Percentiles rank a stretch among this genome's conserved stretches.
These are phyloP conservation scores for Loriculus beryllinus DNA, from an alignment of 2,797 vertebrate genomes.

Conservation along the genomic window DNA sequence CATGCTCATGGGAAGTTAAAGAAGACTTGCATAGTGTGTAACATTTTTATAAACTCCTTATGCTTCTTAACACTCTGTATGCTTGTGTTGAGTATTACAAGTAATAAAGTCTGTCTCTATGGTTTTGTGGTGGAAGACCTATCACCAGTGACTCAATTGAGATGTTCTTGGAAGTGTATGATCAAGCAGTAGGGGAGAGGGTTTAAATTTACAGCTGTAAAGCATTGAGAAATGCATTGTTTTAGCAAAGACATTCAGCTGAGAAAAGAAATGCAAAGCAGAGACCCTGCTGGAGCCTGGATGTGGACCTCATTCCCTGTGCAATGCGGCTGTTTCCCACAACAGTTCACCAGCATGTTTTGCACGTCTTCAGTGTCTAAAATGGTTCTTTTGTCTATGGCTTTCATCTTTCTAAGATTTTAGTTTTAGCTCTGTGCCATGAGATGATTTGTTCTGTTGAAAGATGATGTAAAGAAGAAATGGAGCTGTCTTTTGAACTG, in stretches of 20 bases:
- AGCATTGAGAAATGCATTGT: not conserved
- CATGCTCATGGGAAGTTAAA: not conserved
- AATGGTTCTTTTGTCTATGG: not conserved
- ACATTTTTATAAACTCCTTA: not conserved
- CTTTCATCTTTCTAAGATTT: not conserved
- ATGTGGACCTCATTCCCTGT: not conserved
- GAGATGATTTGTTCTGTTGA: not conserved
- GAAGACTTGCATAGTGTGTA: conserved; percentile 1
- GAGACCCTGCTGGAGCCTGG: not conserved
- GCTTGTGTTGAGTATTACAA: not conserved
- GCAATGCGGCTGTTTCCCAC: not conserved
- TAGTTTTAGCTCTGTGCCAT: not conserved
- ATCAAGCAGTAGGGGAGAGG: not conserved
- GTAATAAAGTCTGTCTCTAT: not conserved
- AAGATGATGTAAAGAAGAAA: not conserved
- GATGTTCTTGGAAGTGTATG: not conserved
- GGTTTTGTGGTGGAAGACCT: not conserved
- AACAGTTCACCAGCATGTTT: not conserved
- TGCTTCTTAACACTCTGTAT: not conserved
- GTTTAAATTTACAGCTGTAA: conserved; percentile 1
- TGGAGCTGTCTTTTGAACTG: not conserved
- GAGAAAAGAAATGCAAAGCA: not conserved
- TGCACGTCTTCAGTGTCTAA: not conserved
- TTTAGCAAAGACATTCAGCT: not conserved
- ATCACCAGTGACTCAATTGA: not conserved